Evolutionary conservation across 2,797 vertebrate species (phyloP).

Genomic region (Neopelma chrysocephalum): DNA sequence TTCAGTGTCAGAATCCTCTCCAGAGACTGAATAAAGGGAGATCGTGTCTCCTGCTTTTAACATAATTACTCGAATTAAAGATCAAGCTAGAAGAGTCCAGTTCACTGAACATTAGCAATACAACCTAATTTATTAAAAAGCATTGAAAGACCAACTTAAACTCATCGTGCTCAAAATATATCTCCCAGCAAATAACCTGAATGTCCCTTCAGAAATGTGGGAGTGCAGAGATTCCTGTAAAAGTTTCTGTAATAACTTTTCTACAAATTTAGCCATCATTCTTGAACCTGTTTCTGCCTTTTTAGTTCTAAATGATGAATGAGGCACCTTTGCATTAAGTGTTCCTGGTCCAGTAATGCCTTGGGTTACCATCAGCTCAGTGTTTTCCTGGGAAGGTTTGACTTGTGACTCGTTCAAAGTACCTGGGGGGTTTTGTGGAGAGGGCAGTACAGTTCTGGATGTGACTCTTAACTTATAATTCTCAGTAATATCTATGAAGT

Average conservation of each 20-base stretch:
- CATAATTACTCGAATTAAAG: slow-evolving; percentile 30
- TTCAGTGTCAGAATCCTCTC: background rate
- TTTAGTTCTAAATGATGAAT: background rate
- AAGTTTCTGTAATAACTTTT: background rate
- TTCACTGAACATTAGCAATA: background rate
- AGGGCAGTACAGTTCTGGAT: background rate
- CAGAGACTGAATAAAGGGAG: background rate
- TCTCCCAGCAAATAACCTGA: background rate
- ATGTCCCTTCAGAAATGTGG: background rate
- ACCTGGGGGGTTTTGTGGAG: background rate
- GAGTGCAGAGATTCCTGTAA: background rate
- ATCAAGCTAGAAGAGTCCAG: background rate
- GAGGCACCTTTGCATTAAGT: background rate
- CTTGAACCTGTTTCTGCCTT: background rate
- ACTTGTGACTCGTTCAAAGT: background rate
- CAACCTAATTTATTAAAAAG: slow-evolving; percentile 48
- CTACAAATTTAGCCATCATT: background rate
- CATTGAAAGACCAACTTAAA: background rate
- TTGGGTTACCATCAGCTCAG: background rate
- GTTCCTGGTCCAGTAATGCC: background rate
- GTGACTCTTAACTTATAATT: background rate
- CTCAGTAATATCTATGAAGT: background rate
- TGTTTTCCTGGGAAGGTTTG: background rate
- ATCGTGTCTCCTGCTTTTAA: slow-evolving; percentile 27
- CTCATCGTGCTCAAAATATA: background rate